Evolutionary conservation across 1,140 invertebrate species (phyloP).

Genomic region (Yoshiicerus persimilis): DNA sequence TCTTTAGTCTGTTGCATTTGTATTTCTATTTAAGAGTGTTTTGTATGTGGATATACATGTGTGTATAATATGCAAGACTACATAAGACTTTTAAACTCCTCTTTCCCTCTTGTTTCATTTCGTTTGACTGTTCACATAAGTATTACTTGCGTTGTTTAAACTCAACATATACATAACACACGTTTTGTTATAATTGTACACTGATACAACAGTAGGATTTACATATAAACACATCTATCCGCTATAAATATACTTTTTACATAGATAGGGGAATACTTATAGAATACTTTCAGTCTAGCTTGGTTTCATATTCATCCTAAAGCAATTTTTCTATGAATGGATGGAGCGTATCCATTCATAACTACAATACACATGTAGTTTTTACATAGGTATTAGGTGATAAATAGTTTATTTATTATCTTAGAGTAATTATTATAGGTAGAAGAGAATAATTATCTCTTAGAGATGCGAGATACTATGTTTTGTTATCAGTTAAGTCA

Average conservation of each 20-base stretch:
- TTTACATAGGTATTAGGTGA: not conserved
- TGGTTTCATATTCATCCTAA: not conserved
- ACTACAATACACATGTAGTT: not conserved
- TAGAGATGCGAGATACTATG: not conserved
- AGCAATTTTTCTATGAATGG: not conserved
- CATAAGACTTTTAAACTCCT: not conserved
- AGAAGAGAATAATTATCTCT: too few species aligned
- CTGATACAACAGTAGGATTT: too few species aligned
- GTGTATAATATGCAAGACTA: too few species aligned
- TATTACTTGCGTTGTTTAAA: too few species aligned
- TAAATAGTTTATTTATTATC: not conserved
- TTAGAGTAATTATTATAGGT: too few species aligned
- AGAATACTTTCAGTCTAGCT: not conserved
- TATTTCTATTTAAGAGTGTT: not conserved
- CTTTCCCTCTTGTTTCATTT: slow-evolving; percentile 22
- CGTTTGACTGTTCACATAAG: too few species aligned
- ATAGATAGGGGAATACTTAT: not conserved
- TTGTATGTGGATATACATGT: not conserved
- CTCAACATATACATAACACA: too few species aligned
- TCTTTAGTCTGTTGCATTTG: not conserved
- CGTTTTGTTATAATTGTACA: too few species aligned
- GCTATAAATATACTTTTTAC: too few species aligned
- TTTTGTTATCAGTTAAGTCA: not conserved
- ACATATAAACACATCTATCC: too few species aligned
- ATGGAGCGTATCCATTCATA: not conserved